These are phyloP conservation scores for Formica aserva DNA, from an alignment of 2,888 invertebrate genomes.

Conservation along the genomic window DNA sequence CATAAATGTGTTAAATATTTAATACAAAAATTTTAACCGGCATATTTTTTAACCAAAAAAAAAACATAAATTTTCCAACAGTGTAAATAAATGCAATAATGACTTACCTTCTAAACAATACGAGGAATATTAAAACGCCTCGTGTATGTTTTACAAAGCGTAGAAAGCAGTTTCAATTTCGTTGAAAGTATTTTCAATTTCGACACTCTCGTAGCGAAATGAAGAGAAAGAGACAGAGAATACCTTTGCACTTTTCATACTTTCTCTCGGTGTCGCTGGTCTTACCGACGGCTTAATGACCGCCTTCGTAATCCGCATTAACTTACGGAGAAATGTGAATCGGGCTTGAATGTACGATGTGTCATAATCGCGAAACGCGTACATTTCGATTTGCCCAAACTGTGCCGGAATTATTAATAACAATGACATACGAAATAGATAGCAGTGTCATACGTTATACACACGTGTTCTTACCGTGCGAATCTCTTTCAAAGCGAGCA, in stretches of 20 bases:
- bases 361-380: conserved; percentile 26
- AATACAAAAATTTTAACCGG: no score
- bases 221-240: not conserved
- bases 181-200: conserved; percentile 41
- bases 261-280: conserved; percentile 33
- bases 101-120: not conserved
- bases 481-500: conserved; percentile 8
- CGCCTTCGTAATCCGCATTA: conserved; percentile 23
- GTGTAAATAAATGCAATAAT: not conserved
- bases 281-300: not conserved
- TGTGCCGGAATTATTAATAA: conserved; percentile 40
- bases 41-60: no score
- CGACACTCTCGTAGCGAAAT: not conserved
- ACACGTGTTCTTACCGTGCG: not conserved
- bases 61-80: no score
- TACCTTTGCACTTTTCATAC: conserved; percentile 35
- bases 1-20: no score
- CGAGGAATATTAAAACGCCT: not conserved
- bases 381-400: conserved; percentile 13
- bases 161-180: conserved; percentile 26
- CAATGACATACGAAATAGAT: conserved; percentile 14
- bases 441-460: not conserved
- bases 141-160: not conserved
- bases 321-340: conserved; percentile 10
- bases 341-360: conserved; percentile 22